phyloP scores from a whole-genome alignment of 2,797 vertebrate species.

The Hypotaenidia okinawae region DNA sequence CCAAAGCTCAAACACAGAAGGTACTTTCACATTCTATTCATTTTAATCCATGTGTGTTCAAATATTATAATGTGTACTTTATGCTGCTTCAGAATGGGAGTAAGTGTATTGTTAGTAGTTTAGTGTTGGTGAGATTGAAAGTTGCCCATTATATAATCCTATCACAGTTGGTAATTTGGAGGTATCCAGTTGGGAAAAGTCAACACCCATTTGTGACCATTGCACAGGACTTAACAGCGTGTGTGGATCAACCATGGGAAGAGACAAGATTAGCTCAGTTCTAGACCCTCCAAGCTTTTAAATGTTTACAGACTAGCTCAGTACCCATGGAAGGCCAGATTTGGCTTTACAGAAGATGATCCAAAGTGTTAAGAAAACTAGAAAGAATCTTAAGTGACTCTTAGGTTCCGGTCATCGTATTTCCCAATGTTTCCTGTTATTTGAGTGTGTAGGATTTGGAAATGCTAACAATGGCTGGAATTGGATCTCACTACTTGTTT shows the following conservation, averaged over 20 bases:
- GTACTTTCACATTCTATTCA: constrained; percentile 67
- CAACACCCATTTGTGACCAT: neutral
- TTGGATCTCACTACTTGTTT: neutral
- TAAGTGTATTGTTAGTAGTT: neutral
- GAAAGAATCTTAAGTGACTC: neutral
- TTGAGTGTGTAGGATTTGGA: neutral
- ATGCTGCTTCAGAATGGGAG: neutral
- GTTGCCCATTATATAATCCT: neutral
- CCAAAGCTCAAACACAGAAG: constrained; percentile 99
- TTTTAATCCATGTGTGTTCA: neutral
- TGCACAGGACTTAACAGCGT: neutral
- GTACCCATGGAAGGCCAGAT: neutral
- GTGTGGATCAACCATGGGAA: neutral
- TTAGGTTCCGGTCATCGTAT: neutral
- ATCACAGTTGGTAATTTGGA: neutral
- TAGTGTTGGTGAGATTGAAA: neutral
- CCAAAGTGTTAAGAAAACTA: neutral
- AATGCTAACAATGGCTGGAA: neutral
- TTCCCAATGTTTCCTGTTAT: neutral
- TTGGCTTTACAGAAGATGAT: neutral
- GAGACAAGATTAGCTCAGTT: neutral
- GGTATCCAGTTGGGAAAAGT: neutral
- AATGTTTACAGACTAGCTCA: neutral
- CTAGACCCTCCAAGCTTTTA: neutral
- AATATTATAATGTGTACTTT: rapidly evolving